These are phyloP conservation scores for Spodoptera exigua DNA, from an alignment of 2,888 invertebrate genomes.

Conservation along the genomic window DNA sequence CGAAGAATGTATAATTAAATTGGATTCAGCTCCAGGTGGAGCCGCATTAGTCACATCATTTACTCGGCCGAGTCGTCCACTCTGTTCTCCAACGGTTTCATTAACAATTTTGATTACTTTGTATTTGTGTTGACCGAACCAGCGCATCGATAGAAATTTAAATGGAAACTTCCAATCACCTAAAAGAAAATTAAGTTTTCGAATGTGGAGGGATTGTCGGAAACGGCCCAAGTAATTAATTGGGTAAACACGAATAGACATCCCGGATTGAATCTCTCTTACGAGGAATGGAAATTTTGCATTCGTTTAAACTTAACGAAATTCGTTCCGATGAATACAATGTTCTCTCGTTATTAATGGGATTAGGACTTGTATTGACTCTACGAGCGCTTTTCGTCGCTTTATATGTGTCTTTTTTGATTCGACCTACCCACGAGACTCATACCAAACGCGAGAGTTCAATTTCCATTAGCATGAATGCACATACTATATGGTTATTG, in stretches of 20 bases:
- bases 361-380: slow-evolving; percentile 7
- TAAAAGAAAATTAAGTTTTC: slow-evolving; percentile 79
- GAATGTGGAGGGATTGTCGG: slow-evolving; percentile 69
- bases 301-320: slow-evolving; percentile 47
- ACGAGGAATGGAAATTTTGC: slow-evolving; percentile 54
- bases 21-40: too few relatives aligned
- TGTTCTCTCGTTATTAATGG: slow-evolving; percentile 19
- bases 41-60: slow-evolving; percentile 1
- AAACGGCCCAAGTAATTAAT: slow-evolving; percentile 73
- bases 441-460: too few relatives aligned
- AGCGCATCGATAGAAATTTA: slow-evolving; percentile 72
- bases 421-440: background rate
- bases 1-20: too few relatives aligned
- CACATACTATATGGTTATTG: too few relatives aligned
- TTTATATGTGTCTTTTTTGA: background rate
- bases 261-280: slow-evolving; percentile 56
- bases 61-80: slow-evolving; percentile 1
- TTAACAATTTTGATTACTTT: slow-evolving; percentile 82
- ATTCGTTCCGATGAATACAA: slow-evolving; percentile 34
- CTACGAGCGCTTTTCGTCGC: background rate
- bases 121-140: slow-evolving; percentile 77
- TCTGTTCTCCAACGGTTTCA: slow-evolving; percentile 63
- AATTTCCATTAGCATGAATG: too few relatives aligned
- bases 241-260: slow-evolving; percentile 71
- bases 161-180: slow-evolving; percentile 73